These are phyloP conservation scores for Automeris io DNA, from an alignment of 2,888 invertebrate species.

Conservation along the genomic window DNA sequence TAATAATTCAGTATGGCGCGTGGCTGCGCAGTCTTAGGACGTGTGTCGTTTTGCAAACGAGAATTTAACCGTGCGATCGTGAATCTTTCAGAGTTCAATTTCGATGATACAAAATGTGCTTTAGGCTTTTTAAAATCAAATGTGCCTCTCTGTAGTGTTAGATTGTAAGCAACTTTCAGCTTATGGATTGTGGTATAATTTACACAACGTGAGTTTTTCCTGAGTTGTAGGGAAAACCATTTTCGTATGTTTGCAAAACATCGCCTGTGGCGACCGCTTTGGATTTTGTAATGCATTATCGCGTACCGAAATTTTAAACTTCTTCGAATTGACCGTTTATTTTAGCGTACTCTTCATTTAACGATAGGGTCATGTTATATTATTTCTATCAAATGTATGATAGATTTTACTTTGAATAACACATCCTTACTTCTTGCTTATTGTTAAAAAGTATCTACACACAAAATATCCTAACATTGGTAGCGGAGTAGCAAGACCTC, in stretches of 20 bases:
- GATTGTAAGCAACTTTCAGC: slow-evolving; percentile 10
- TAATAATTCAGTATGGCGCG: slow-evolving; percentile 67
- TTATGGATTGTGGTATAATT: slow-evolving; percentile 33
- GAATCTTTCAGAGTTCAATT: slow-evolving; percentile 34
- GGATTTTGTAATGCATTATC: not conserved
- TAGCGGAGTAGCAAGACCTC: no score
- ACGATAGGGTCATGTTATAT: no score
- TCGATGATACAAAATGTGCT: slow-evolving; percentile 14
- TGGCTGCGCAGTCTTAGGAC: slow-evolving; percentile 48
- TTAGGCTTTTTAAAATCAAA: slow-evolving; percentile 15
- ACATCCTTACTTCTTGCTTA: no score
- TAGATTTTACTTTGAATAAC: no score
- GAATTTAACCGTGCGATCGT: slow-evolving; percentile 28
- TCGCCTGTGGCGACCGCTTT: slow-evolving; percentile 16
- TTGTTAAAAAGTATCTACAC: no score
- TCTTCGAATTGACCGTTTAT: no score
- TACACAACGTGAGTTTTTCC: slow-evolving; percentile 32
- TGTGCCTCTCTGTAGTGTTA: slow-evolving; percentile 19
- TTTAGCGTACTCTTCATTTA: no score
- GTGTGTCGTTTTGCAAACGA: slow-evolving; percentile 26
- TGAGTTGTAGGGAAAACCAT: slow-evolving; percentile 26
- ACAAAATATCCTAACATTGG: no score
- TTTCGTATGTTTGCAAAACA: slow-evolving; percentile 39
- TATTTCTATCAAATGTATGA: no score
- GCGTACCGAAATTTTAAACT: not conserved